Evolutionary conservation across 2,888 invertebrate genomes (phyloP), one percentile per base, ranked within the genome.

Genomic region (Orthosia cruda): DNA sequence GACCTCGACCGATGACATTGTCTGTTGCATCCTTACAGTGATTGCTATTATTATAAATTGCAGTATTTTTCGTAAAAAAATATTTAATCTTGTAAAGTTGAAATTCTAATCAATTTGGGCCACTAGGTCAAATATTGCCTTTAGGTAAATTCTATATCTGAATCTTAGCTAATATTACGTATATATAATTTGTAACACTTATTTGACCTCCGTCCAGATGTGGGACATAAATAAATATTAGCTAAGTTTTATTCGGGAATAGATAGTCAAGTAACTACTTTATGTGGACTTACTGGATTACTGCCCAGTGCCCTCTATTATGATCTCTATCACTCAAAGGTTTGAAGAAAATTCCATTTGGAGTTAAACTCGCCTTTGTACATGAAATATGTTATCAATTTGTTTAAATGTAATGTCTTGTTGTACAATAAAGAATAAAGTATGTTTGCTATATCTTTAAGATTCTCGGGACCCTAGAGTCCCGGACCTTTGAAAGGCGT

Each of bases 1-100:
- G 68, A 72, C 85, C 82, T 84, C 72, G 69, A 78, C 70, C 74
- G 59, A 59, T 59, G 74, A 85, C 70, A 85, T 77, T 81, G 74
- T 49, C 40, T 62, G 64, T 55, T 59, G 58, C 50, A 81, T 73
- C 59, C 55, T 71, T 55, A 52, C 45, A 54, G 55, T 54, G 49
- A 49, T 47, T 61, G 23, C 59, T 79, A 58, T 20, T 61, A 52
- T 32, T 58, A 23, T 18, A 58, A 1, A 16, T 66, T 63, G n/a
- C 47, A 61, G 20, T 65, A 70, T 55, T 26, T 54, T 20, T 57
- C 23, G 26, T 12, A 4, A 61, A 16, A 52, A 2, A 65, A 63
- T 70, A 11, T 68, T 65, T 58, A 26, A 57, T 59, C 13, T 50
- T 64, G 11, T 26, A 49, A 57, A 52, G 16, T 45, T 58, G 66